A percentile compares a stretch with the other conserved stretches of the same genome.
Evolutionary conservation across 2,113 vertebrate species (phyloP).

Genomic region (Dicerorhinus sumatrensis): DNA sequence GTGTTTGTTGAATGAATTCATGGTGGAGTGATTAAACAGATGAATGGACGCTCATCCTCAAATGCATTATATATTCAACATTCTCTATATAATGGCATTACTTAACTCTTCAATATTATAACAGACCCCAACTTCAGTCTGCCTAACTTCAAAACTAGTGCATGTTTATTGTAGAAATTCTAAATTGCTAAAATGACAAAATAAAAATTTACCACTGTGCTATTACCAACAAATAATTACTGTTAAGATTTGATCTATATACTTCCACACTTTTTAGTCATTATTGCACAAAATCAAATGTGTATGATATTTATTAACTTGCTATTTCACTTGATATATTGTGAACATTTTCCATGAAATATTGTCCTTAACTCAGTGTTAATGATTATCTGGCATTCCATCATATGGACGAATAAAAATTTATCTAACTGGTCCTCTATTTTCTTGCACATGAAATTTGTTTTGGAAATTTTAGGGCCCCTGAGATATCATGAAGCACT

Average conservation of each 20-base stretch:
- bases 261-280: not conserved
- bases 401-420: not conserved
- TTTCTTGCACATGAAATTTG: not conserved
- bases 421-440: not conserved
- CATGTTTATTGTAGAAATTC: not conserved
- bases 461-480: not conserved
- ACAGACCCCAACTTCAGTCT: not conserved
- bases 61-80: too few species aligned
- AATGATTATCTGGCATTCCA: not conserved
- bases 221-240: not conserved
- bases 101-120: not conserved
- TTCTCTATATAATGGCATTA: not conserved
- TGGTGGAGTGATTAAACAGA: not conserved
- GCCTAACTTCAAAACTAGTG: not conserved
- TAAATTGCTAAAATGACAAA: not conserved
- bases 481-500: not conserved
- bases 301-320: not conserved
- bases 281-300: not conserved
- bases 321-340: not conserved
- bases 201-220: not conserved
- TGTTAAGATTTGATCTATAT: not conserved
- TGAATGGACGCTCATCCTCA: not conserved
- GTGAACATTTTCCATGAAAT: constrained; percentile 4
- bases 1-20: not conserved
- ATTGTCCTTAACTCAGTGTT: not conserved